Evolutionary conservation across 2,797 vertebrate genomes (phyloP).

Genomic region (Astyanax mexicanus): DNA sequence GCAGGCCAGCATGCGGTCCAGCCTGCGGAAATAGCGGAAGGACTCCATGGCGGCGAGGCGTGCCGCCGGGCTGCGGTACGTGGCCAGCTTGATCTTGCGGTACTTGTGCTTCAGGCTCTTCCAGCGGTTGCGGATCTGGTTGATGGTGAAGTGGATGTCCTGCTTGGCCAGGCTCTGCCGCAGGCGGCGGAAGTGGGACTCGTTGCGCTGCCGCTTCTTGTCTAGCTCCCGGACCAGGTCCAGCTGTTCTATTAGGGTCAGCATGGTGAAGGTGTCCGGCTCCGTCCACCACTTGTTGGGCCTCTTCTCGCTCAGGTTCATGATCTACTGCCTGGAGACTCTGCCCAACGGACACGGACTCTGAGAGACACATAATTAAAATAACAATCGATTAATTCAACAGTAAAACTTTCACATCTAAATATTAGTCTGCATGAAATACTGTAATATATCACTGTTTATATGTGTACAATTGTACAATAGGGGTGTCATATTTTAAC

Average conservation of each 20-base stretch:
- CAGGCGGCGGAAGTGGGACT: conserved; percentile 62
- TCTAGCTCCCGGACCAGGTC: conserved; percentile 66
- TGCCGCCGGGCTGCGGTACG: conserved; percentile 59
- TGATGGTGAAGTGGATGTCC: conserved; percentile 64
- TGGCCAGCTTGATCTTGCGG: conserved; percentile 65
- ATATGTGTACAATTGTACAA: no score
- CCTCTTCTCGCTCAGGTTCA: conserved; percentile 61
- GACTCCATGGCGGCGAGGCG: conserved; percentile 61
- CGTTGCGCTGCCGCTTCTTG: conserved; percentile 66
- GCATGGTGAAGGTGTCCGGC: conserved; percentile 65
- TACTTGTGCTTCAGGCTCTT: conserved; percentile 69
- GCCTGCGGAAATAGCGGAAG: conserved; percentile 65
- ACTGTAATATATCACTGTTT: no score
- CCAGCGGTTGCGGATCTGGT: conserved; percentile 68
- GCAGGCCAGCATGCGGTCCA: conserved; percentile 66
- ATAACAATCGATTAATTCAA: neutral
- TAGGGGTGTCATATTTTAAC: no score
- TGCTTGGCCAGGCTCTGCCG: conserved; percentile 57
- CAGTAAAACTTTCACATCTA: neutral
- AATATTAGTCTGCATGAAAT: neutral
- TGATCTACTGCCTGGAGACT: conserved; percentile 50
- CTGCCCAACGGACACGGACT: conserved; percentile 46
- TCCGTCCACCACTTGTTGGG: conserved; percentile 69
- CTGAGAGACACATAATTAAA: neutral
- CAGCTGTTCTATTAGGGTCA: conserved; percentile 64